These are phyloP conservation scores for Protonibea diacanthus DNA, from an alignment of 2,797 vertebrate species.

Conservation along the genomic window DNA sequence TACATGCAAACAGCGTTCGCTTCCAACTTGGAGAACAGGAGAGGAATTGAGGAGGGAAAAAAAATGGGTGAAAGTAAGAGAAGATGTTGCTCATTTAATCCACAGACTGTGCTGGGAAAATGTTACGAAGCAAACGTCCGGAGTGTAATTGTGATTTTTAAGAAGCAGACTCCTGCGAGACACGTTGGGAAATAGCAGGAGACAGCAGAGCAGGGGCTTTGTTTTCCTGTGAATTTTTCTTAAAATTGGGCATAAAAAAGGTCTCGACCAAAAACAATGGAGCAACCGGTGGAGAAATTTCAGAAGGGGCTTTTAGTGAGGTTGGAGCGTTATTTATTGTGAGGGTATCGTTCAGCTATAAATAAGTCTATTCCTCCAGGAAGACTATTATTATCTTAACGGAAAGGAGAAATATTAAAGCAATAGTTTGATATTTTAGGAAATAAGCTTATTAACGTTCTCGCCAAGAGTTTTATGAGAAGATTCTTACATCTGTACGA, in stretches of 20 bases:
- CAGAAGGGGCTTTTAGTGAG: neutral
- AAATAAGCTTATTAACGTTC: neutral
- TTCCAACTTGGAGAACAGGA: constrained; percentile 48
- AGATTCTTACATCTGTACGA: neutral
- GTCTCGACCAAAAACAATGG: constrained; percentile 32
- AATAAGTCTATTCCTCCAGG: neutral
- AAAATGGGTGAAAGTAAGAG: constrained; percentile 38
- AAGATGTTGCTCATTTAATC: constrained; percentile 43
- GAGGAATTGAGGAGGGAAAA: constrained; percentile 41
- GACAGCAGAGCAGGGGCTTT: constrained; percentile 38
- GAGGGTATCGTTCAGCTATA: constrained; percentile 18
- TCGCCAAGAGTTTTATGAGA: neutral
- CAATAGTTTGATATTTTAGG: neutral
- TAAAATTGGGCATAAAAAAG: constrained; percentile 2
- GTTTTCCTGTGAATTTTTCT: constrained; percentile 56
- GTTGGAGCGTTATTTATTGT: neutral
- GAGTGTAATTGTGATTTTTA: constrained; percentile 44
- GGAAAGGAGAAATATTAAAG: neutral
- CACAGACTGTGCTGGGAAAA: neutral
- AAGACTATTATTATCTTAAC: neutral
- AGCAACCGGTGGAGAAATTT: constrained; percentile 31
- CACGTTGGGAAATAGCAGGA: constrained; percentile 33
- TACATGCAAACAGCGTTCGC: constrained; percentile 49
- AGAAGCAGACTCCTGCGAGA: constrained; percentile 25
- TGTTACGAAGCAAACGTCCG: constrained; percentile 14